Evolutionary conservation across 2,113 vertebrate genomes (phyloP).

Genomic region (Macaca fascicularis): T2T-MFA8v1.1 NC_088389.1:44908001-44908500

Average conservation of each 20-base stretch:
- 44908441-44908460: neutral
- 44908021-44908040: neutral
- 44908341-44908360: neutral
- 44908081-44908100: conserved; percentile 77
- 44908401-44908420: neutral
- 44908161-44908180: conserved; percentile 85
- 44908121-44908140: conserved; percentile 82
- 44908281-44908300: neutral
- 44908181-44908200: conserved; percentile 85
- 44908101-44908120: conserved; percentile 81
- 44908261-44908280: neutral
- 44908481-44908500: neutral
- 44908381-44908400: neutral
- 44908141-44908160: conserved; percentile 87
- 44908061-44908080: conserved; percentile 33
- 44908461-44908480: neutral
- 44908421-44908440: neutral
- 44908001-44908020: neutral
- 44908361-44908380: neutral
- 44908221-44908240: neutral
- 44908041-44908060: neutral
- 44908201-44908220: conserved; percentile 88
- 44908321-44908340: conserved; percentile 19
- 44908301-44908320: neutral
- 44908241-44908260: neutral